Evolutionary conservation across 2,888 invertebrate genomes (phyloP).

Genomic region (Cheilosia urbana): DNA sequence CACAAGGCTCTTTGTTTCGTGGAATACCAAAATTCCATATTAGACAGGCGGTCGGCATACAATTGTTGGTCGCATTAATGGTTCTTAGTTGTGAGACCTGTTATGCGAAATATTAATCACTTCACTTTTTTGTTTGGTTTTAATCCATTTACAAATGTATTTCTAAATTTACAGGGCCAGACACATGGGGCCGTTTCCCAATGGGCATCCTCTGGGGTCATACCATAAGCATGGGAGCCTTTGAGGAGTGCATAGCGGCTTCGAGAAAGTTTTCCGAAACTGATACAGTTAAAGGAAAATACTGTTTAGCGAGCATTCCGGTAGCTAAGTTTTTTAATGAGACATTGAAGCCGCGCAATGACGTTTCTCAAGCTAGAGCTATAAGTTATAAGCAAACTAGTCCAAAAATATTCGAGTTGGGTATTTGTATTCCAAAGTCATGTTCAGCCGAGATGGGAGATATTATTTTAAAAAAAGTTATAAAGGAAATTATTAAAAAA

Average conservation of each 20-base stretch:
- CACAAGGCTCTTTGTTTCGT: too few relatives aligned
- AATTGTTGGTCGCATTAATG: too few relatives aligned
- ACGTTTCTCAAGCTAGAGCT: slow-evolving; percentile 69
- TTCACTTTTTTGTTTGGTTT: too few relatives aligned
- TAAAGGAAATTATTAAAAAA: slow-evolving; percentile 66
- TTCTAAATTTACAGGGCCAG: slow-evolving; percentile 81
- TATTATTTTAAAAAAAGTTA: slow-evolving; percentile 77
- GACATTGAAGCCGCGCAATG: slow-evolving; percentile 77
- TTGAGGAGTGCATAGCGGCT: slow-evolving; percentile 84
- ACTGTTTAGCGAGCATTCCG: slow-evolving; percentile 82
- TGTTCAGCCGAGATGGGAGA: slow-evolving; percentile 79
- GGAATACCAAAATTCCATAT: too few relatives aligned
- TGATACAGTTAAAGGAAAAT: slow-evolving; percentile 82
- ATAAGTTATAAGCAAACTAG: slow-evolving; percentile 79
- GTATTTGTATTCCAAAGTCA: slow-evolving; percentile 82
- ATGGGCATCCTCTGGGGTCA: slow-evolving; percentile 83
- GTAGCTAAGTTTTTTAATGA: slow-evolving; percentile 77
- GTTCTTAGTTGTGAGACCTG: too few relatives aligned
- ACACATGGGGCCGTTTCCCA: slow-evolving; percentile 84
- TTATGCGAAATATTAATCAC: too few relatives aligned
- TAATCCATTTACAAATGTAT: too few relatives aligned
- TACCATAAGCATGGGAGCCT: slow-evolving; percentile 83
- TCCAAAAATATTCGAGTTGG: slow-evolving; percentile 80
- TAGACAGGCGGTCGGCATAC: too few relatives aligned
- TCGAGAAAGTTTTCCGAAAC: slow-evolving; percentile 76